phyloP scores from a whole-genome alignment of 2,888 invertebrate species.

The Chrysopilus asiliformis region DNA sequence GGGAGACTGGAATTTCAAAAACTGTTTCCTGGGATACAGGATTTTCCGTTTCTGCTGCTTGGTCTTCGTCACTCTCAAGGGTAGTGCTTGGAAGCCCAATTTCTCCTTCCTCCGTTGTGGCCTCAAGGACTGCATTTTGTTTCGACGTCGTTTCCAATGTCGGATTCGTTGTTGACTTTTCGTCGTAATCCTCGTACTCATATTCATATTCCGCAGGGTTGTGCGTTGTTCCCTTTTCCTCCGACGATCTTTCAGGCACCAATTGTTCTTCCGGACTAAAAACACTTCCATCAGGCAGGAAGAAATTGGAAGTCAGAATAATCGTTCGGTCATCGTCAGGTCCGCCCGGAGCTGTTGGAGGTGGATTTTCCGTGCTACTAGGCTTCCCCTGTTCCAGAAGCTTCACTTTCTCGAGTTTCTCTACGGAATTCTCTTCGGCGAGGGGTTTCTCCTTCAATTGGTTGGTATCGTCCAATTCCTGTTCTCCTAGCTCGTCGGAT shows the following conservation, averaged over 20 bases:
- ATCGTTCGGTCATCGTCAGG: slow-evolving; percentile 16
- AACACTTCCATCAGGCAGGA: slow-evolving; percentile 21
- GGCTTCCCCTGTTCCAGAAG: slow-evolving; percentile 5
- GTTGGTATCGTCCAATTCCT: slow-evolving; percentile 13
- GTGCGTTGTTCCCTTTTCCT: slow-evolving; percentile 20
- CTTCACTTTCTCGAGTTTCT: not conserved
- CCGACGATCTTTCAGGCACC: slow-evolving; percentile 8
- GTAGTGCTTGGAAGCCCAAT: too few relatives aligned
- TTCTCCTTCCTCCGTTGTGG: not conserved
- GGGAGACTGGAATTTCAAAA: not conserved
- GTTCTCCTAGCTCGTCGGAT: slow-evolving; percentile 5
- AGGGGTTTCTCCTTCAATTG: slow-evolving; percentile 12
- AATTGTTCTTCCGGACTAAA: slow-evolving; percentile 13
- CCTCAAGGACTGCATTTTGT: not conserved
- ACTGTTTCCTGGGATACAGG: slow-evolving; percentile 7
- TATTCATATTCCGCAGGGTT: slow-evolving; percentile 21
- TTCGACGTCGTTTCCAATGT: not conserved
- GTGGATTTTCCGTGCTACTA: slow-evolving; percentile 9
- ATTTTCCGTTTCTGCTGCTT: slow-evolving; percentile 8
- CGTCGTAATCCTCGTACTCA: slow-evolving; percentile 18
- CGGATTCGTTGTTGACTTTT: not conserved
- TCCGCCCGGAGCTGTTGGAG: slow-evolving; percentile 6
- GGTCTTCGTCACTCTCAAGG: too few relatives aligned
- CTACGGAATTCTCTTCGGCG: not conserved
- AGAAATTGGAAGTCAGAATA: slow-evolving; percentile 24